phyloP scores from a whole-genome alignment of 2,113 vertebrate species.

The Cryptomyrus ogoouensis region DNA sequence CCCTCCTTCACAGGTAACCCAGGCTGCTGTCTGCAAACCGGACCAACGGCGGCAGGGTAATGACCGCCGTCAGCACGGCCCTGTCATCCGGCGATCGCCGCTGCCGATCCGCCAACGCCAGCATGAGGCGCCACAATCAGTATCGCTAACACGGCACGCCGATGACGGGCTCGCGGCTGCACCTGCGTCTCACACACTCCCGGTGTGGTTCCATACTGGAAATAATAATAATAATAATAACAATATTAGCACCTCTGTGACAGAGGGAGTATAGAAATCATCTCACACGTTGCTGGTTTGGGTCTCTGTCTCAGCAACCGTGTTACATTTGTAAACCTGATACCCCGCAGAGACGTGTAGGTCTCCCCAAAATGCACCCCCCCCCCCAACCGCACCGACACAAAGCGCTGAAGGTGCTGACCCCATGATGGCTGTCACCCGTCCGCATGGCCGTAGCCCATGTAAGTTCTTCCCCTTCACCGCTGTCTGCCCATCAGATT shows the following conservation, averaged over 20 bases:
- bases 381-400: neutral
- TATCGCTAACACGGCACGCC: neutral
- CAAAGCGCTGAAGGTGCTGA: neutral
- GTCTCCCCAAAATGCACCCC: neutral
- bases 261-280: neutral
- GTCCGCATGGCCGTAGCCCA: neutral
- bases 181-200: neutral
- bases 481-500: neutral
- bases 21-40: neutral
- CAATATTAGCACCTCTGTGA: neutral
- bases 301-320: neutral
- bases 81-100: neutral
- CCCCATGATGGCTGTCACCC: neutral
- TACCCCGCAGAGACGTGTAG: neutral
- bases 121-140: neutral
- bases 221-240: neutral
- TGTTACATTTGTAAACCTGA: neutral
- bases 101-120: no score
- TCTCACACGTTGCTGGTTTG: neutral
- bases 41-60: neutral
- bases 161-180: neutral
- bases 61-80: neutral
- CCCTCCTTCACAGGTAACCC: conserved; percentile 12
- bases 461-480: neutral
- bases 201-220: neutral